Evolutionary conservation across 2,888 invertebrate species (phyloP), one percentile per base, ranked within the genome.

Genomic region (Sinopyrophorus schimmeli): DNA sequence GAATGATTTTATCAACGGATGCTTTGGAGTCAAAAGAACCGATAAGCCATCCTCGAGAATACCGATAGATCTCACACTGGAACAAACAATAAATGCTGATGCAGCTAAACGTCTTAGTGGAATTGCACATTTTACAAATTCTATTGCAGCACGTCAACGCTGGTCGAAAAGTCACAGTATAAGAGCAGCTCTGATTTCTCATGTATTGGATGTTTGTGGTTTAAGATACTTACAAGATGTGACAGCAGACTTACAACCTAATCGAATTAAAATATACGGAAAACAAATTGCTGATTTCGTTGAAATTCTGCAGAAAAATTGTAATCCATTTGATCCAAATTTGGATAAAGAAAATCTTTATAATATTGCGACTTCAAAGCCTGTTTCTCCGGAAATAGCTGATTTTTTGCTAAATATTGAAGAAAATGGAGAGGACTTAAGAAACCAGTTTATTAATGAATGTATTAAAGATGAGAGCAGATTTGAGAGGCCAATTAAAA

Each of bases 401-500:
- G 34, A 34, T 1, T 34, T 34, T 20, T 10, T 34, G 7, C 5
- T 34, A 18, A 34, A 34, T 9, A 18, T 21, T 0, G 56, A 48
- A 54, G 47, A 57, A 32, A 51, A 48, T 51, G 54, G 53, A 43
- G 39, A 55, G 1, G 12, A 31, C 11, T 46, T 47, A 18, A 27
- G 39, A 18, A 40, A 51, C 1, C 40, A 51, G 16, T 57, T 55
- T 24, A 55, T 57, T 14, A 47, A 6, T 35, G 51, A 57, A 49
- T 53, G 57, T 31, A 50, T 24, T 28, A 20, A 31, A 18, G 37
- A 57, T 49, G 32, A 24, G 7, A 30, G 11, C 24, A 47, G 54
- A 52, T 60, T 57, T 43, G 52, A 57, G 5, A 48, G 47, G 35
- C 52, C 58, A n/a, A 49, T 58, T 26, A 47, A 55, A 52, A 58